Evolutionary conservation across 2,888 invertebrate genomes (phyloP), one percentile per base, ranked within the genome.

Genomic region (Caenorhabditis plicata): DNA sequence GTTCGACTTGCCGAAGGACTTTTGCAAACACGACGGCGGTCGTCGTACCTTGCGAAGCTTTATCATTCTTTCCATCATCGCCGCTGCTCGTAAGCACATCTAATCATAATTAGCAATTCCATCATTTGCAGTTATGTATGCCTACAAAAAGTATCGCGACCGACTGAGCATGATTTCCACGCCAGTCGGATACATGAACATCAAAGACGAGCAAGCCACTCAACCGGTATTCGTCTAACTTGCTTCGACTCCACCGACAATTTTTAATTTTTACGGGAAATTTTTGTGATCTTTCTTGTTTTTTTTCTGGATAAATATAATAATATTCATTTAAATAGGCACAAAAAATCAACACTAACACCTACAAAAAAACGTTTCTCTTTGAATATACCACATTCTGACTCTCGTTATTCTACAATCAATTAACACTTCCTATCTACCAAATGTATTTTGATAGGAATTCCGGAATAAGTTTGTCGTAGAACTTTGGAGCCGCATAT

Each of bases 401-500:
- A n/a, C n/a, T n/a, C n/a, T n/a, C n/a, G n/a, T n/a, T n/a, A n/a
- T n/a, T n/a, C n/a, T n/a, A n/a, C n/a, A n/a, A n/a, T n/a, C n/a
- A n/a, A n/a, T n/a, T n/a, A n/a, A n/a, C 11, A 9, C 4, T 13
- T 17, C 7, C 13, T 32, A 22, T 66, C 62, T 73, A 78, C 71
- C 72, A 74, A 60, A 77, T 58, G 42, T 61, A 71, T 44, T 67
- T 66, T 31, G 44, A 55, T 20, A 75, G 61, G 40, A 43, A 53
- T 45, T 75, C 56, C 36, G 78, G 78, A 46, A 78, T 52, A 67
- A 71, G 76, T 33, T 71, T 68, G 61, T 77, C 77, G 66, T 76
- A 78, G 73, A 75, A 78, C 54, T 78, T 76, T 23, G 77, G 77
- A 5, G 56, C 77, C 15, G 74, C 57, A 52, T 78, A 78, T 41